Conservation (phyloP, 1,140 invertebrate genomes). For the fruit fly (Drosophila melanogaster) region Release_6_plus_ISO1_MT NT_033777.3:15916001-15916500, state of each 20-base stretch:
- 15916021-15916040: slow-evolving; percentile 92
- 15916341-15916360: slow-evolving; percentile 47
- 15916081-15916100: slow-evolving; percentile 92
- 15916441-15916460: slow-evolving; percentile 84
- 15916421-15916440: slow-evolving; percentile 86
- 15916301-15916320: slow-evolving; percentile 84
- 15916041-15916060: slow-evolving; percentile 90
- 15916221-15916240: slow-evolving; percentile 75
- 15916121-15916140: slow-evolving; percentile 89
- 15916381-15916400: background rate
- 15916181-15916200: slow-evolving; percentile 44
- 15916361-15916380: background rate
- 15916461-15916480: slow-evolving; percentile 42
- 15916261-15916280: slow-evolving; percentile 62
- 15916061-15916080: slow-evolving; percentile 91
- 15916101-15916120: slow-evolving; percentile 94
- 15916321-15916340: slow-evolving; percentile 80
- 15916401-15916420: slow-evolving; percentile 83
- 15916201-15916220: slow-evolving; percentile 31
- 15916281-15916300: slow-evolving; percentile 80
- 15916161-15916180: slow-evolving; percentile 61
- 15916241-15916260: slow-evolving; percentile 48
- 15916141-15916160: slow-evolving; percentile 71
- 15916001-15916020: slow-evolving; percentile 92
- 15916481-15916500: slow-evolving; percentile 86